A percentile compares a stretch with the other conserved stretches of the same genome.
Evolutionary conservation across 2,888 invertebrate genomes (phyloP).

Genomic region (Caenorhabditis sp.): DNA sequence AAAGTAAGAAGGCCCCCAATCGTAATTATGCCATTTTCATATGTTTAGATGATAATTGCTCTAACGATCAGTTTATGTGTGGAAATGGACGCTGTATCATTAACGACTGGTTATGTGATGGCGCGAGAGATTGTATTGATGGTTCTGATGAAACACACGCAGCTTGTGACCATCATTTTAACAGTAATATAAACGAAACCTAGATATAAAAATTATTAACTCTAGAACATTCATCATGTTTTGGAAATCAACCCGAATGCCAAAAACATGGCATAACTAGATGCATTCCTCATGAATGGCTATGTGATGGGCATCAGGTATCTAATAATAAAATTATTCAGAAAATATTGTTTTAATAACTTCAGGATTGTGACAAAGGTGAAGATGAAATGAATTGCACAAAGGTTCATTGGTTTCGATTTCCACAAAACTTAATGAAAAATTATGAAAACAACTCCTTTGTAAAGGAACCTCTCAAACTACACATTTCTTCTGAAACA

Average conservation of each 20-base stretch:
- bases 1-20: too few relatives aligned
- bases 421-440: constrained; percentile 37
- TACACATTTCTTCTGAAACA: background rate
- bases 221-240: constrained; percentile 64
- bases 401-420: constrained; percentile 31
- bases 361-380: constrained; percentile 68
- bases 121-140: constrained; percentile 63
- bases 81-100: constrained; percentile 63
- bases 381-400: constrained; percentile 63
- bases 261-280: constrained; percentile 52
- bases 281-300: constrained; percentile 70
- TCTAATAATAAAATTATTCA: background rate
- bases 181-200: constrained; percentile 18
- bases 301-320: constrained; percentile 69
- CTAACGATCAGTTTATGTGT: constrained; percentile 46
- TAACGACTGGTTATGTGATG: constrained; percentile 67
- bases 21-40: too few relatives aligned
- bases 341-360: background rate
- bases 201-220: background rate
- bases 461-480: background rate
- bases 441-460: constrained; percentile 29
- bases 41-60: constrained; percentile 23
- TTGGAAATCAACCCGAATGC: constrained; percentile 70
- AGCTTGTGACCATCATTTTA: constrained; percentile 62
- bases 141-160: constrained; percentile 62